Conservation (phyloP, 2,888 invertebrate genomes). For the Macroteleia sp. region DNA sequence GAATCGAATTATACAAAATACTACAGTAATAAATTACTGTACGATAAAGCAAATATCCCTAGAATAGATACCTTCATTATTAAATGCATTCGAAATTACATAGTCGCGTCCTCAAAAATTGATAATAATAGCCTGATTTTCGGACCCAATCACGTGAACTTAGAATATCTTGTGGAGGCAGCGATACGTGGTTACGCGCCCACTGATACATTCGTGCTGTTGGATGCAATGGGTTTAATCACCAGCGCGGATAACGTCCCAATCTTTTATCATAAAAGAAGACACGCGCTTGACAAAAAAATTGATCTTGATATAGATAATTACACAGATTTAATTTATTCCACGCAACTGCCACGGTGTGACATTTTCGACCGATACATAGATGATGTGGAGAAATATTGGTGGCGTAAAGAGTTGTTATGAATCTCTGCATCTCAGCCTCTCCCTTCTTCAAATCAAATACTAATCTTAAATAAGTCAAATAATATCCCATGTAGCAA, state of each 20-base stretch:
- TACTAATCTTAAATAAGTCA: too few species aligned
- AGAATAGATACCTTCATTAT: conserved; percentile 33
- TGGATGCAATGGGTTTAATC: neutral
- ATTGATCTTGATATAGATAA: neutral
- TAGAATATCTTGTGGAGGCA: neutral
- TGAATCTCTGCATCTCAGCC: too few species aligned
- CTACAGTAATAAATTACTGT: conserved; percentile 6
- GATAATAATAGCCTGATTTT: neutral
- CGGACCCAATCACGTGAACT: neutral
- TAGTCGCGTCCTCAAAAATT: neutral
- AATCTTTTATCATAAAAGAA: neutral
- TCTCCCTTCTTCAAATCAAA: too few species aligned
- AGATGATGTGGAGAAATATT: neutral
- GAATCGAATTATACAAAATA: conserved; percentile 18
- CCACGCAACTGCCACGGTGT: neutral
- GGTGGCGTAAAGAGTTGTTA: neutral
- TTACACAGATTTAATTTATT: neutral
- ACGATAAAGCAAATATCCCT: conserved; percentile 16
- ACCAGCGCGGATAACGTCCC: neutral
- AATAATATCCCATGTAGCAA: too few species aligned
- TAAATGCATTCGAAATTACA: conserved; percentile 19
- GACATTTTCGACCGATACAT: neutral
- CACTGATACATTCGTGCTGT: neutral
- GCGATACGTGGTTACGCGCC: neutral
- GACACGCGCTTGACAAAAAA: neutral